Base-by-base conservation (phyloP, 2,888 invertebrate genomes). In the Sialis lutaria region DNA sequence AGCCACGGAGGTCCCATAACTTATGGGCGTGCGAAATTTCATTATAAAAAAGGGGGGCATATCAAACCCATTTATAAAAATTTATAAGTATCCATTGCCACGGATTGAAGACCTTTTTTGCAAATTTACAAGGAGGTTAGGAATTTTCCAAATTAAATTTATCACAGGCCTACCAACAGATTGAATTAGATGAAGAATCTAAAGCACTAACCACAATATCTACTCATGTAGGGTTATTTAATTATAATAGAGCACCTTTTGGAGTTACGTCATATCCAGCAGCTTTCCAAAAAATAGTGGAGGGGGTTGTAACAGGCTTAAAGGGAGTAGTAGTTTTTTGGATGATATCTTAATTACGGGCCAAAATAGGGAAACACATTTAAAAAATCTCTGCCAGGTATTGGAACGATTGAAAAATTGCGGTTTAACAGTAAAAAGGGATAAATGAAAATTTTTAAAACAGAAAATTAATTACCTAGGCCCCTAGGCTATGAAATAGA, bases 201-300 rank as follows among this genome's bases (percentile, higher is more conserved):
- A 51, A 53, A 44, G 53, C 54, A 40, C 42, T 50, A 9, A 49
- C 50, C 31, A 56, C 56, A 1, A 53, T 58, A n/a, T 52, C 53
- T 8, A 57, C 59, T 2, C 57, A 55, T 45, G 53, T 50, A 30
- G 56, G 57, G 1, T 48, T 58, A 22, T 57, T 49, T 47, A 47
- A 45, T n/a, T 55, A 53, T 49, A 53, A 51, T 6, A 51, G 57
- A 13, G 44, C 58, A 30, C 54, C 57, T 6, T 58, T 53, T 48
- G 61, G 58, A 6, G 54, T 61, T 35, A 51, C 56, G 2, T 52
- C 55, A 12, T 55, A 56, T 7, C 56, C 58, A n/a, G 53, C 55
- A 13, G 54, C 57, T 46, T 59, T 57, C 47, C 56, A 58, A 48
- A 49, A 52, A 42, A 53, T 56, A n/a, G 55, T 58, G 55, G 60